Base-by-base conservation (phyloP, 2,888 invertebrate genomes). In the Cosmopolites sordidus region DNA sequence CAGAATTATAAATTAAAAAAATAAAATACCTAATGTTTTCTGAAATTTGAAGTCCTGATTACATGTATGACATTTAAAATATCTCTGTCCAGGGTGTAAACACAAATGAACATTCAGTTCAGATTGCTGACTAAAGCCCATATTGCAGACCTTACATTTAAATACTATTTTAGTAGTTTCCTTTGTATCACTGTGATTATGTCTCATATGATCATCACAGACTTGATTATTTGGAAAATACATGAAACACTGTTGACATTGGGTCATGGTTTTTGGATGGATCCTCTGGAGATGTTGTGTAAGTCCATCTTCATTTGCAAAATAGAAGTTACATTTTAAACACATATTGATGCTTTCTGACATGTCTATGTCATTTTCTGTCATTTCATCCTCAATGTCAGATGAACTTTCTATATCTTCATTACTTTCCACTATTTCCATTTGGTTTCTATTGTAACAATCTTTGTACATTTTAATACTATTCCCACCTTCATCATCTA, bases 181-280 rank as follows among this genome's bases (percentile, higher is more conserved):
- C 39, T 58, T 61, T 17, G 52, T 41, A n/a, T 61, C 5, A 47
- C 64, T 64, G 51, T 63, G 47, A 8, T 39, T 38, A 15, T 8
- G 8, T 1, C 47, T 47, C 22, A 47, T 16, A 39, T 47, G 47
- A n/a, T 39, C 40, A 27, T 15, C 22, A 16, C 27, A 16, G 2
- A 27, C 59, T 6, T 59, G 47, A 15, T 53, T 52, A 44, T 52
- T 61, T 5, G 58, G 59, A 30, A 61, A 62, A 6, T 58, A 49
- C 45, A 57, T 58, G 6, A 64, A 61, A 39, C 65, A 65, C 33
- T 62, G 46, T 38, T 65, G 59, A 43, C 65, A 65, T 43, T 63
- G 62, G 47, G 53, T 60, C 18, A 17, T 51, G 2, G 45, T 52
- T 33, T 46, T 40, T 9, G 30, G 9, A 29, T 44, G 33, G n/a